These are phyloP conservation scores for Delia radicum DNA, from an alignment of 1,140 invertebrate species.

Conservation along the genomic window DNA sequence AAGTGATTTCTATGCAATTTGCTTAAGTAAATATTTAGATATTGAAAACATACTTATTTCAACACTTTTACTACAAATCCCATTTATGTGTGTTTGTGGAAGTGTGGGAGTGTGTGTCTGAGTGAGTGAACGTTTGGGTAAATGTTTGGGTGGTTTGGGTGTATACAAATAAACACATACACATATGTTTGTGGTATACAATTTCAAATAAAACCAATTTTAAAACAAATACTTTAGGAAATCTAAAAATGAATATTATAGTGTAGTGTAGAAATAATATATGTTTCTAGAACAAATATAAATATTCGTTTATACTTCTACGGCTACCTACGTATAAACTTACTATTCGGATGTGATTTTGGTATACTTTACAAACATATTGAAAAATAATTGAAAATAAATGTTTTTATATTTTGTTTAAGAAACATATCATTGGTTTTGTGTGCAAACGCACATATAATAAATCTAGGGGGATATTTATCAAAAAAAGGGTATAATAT, in stretches of 20 bases:
- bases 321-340: background rate
- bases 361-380: background rate
- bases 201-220: conserved; percentile 11
- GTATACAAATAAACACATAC: conserved; percentile 8
- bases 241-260: background rate
- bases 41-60: conserved; percentile 12
- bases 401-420: background rate
- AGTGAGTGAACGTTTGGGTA: background rate
- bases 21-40: conserved; percentile 17
- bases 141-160: background rate
- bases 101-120: background rate
- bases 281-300: background rate
- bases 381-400: background rate
- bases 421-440: too few relatives aligned
- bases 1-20: conserved; percentile 21
- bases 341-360: background rate
- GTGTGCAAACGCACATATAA: too few relatives aligned
- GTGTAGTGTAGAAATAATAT: background rate
- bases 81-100: background rate
- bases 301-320: background rate
- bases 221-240: conserved; percentile 15
- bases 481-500: too few relatives aligned
- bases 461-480: too few relatives aligned
- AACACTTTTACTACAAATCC: conserved; percentile 15
- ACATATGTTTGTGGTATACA: conserved; percentile 8